A percentile compares a stretch with the other conserved stretches of the same genome.
Conservation (phyloP, 2,888 invertebrate species). For the Metacarcinus magister region DNA sequence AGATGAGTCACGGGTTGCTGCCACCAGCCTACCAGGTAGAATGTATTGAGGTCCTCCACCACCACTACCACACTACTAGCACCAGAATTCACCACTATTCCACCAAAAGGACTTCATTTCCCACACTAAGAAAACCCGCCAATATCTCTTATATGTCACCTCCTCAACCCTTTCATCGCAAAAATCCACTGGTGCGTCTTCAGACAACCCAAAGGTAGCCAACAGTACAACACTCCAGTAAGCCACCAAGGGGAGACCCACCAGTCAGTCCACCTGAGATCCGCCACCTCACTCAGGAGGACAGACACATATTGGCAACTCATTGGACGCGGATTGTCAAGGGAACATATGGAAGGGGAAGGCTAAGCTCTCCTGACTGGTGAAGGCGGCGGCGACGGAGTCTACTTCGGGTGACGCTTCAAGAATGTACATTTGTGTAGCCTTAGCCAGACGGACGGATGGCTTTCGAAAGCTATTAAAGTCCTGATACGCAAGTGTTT, state of each 20-base stretch:
- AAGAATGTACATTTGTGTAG: neutral
- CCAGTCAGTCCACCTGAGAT: no score
- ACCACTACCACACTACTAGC: neutral
- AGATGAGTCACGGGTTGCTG: neutral
- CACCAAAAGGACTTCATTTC: neutral
- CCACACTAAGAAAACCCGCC: neutral
- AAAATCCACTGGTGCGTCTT: neutral
- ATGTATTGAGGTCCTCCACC: neutral
- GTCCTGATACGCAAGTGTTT: neutral
- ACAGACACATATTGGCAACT: neutral
- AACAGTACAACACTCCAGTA: neutral
- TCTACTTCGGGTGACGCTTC: neutral
- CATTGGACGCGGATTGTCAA: neutral
- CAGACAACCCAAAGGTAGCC: neutral
- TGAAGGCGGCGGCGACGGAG: neutral
- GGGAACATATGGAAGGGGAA: no score
- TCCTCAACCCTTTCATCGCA: neutral
- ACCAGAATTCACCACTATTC: neutral
- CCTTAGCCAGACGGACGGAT: neutral
- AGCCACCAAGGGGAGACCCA: no score
- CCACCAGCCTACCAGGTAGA: constrained; percentile 18
- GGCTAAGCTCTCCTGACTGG: neutral
- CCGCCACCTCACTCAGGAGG: neutral
- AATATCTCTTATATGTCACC: neutral
- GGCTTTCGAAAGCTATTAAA: neutral